Evolutionary conservation across 2,113 vertebrate genomes (phyloP), one percentile per base, ranked within the genome.

Genomic region (Ictalurus furcatus): DNA sequence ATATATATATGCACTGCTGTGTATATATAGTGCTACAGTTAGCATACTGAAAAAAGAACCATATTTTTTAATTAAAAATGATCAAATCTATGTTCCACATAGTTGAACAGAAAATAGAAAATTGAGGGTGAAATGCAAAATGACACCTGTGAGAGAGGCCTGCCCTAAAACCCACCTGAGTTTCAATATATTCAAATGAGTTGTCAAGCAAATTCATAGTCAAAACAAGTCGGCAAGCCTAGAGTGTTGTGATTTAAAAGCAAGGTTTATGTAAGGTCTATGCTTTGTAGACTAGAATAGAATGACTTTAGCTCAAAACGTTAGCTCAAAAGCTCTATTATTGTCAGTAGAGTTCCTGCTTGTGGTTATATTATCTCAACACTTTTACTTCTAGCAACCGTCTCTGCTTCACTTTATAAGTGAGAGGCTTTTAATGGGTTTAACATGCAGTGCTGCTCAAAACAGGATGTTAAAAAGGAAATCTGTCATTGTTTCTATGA

Each of bases 101-200:
- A n/a, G 67, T 37, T 28, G 28, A 52, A 11, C 48, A 11, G 48
- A 52, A 48, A 48, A 48, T 48, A 34, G 28, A n/a, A 40, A 3
- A 34, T 7, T 56, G 44, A 84, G 76, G 76, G 14, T 56, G 21
- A 84, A 58, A 90, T 91, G 89, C 85, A 90, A 91, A 91, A 87
- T 67, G 71, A n/a, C 87, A 91, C 84, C 83, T 91, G 83, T 89
- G 82, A 19, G 3, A 67, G 71, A 37, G 58, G n/a, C 82, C 63
- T 52, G n/a, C 54, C 74, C 80, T 65, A 86, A 87, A 54, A 48
- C 65, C 37, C 4, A 86, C 58, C 58, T 71, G n/a, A 71, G 79
- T 88, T 90, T 91, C 40, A 85, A 89, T 88, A 28, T 88, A 91
- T 90, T 90, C 89, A 91, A 91, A 91, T 79, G 54, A 78, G 37